Evolutionary conservation across 2,797 vertebrate species (phyloP).

Genomic region (Hoplostethus atlanticus): DNA sequence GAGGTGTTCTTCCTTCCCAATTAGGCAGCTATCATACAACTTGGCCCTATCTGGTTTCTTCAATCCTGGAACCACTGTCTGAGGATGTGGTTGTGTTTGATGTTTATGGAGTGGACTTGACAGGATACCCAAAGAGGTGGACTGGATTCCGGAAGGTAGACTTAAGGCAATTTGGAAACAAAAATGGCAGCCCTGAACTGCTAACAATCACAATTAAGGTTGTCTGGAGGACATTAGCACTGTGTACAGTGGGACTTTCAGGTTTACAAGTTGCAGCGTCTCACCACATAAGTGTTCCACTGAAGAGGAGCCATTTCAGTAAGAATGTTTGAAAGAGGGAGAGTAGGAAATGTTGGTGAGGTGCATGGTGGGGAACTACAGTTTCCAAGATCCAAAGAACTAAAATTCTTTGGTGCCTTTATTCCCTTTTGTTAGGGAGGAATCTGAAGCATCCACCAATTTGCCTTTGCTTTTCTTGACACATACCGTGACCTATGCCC

Average conservation of each 20-base stretch:
- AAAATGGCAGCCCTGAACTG: conserved; percentile 51
- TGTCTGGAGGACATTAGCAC: conserved; percentile 73
- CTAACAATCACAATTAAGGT: conserved; percentile 67
- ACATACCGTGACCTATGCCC: conserved; percentile 58
- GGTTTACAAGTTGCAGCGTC: conserved; percentile 64
- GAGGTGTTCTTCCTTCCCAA: conserved; percentile 13
- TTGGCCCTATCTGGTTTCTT: conserved; percentile 23
- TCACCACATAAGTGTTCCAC: conserved; percentile 60
- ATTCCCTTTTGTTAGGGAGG: conserved; percentile 61
- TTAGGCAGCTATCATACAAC: conserved; percentile 12
- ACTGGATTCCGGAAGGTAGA: conserved; percentile 59
- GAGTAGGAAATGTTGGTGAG: conserved; percentile 40
- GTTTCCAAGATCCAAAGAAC: conserved; percentile 25
- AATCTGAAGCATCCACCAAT: conserved; percentile 66
- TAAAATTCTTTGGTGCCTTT: conserved; percentile 48
- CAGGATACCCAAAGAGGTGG: conserved; percentile 35
- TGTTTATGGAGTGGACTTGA: conserved; percentile 42
- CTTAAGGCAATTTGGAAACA: conserved; percentile 61
- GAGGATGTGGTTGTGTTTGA: conserved; percentile 63
- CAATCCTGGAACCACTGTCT: conserved; percentile 7
- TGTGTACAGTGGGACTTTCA: conserved; percentile 58
- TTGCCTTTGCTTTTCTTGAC: conserved; percentile 58
- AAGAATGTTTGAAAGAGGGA: conserved; percentile 47
- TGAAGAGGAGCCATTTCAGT: conserved; percentile 54
- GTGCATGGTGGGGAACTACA: conserved; percentile 36